Conservation (phyloP, 2,113 vertebrate species). For the Oncorhynchus mykiss region DNA sequence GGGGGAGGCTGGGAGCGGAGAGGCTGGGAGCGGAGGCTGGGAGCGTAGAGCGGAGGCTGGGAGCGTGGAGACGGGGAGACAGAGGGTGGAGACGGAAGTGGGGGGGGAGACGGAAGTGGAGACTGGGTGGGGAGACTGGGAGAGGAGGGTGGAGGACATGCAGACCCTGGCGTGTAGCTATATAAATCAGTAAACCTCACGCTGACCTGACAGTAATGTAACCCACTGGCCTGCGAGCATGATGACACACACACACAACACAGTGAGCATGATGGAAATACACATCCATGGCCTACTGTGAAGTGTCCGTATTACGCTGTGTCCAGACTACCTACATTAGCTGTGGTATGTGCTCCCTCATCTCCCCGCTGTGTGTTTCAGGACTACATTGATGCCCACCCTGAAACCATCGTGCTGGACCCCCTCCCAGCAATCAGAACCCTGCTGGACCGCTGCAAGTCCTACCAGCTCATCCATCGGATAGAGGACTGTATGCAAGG, state of each 20-base stretch:
- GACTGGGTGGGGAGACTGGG: no score
- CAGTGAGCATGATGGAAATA: not conserved
- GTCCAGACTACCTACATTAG: no score
- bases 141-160: not conserved
- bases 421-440: slow-evolving; percentile 96
- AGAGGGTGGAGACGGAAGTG: rapidly evolving
- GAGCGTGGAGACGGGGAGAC: no score
- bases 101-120: no score
- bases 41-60: no score
- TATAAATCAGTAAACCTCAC: slow-evolving; percentile 46
- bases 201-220: slow-evolving; percentile 62
- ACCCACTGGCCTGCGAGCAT: slow-evolving; percentile 45
- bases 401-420: slow-evolving; percentile 94
- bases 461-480: slow-evolving; percentile 93
- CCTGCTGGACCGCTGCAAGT: slow-evolving; percentile 94
- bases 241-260: slow-evolving; percentile 17
- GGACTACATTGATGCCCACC: slow-evolving; percentile 97
- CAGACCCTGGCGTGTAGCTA: slow-evolving; percentile 45
- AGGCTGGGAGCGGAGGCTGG: no score
- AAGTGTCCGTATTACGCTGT: no score
- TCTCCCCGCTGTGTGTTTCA: slow-evolving; percentile 58
- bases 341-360: no score
- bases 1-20: rapidly evolving
- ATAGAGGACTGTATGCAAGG: slow-evolving; percentile 96
- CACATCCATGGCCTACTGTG: not conserved